Evolutionary conservation across 2,797 vertebrate genomes (phyloP), one percentile per base, ranked within the genome.

Genomic region (Melanogrammus aeglefinus): DNA sequence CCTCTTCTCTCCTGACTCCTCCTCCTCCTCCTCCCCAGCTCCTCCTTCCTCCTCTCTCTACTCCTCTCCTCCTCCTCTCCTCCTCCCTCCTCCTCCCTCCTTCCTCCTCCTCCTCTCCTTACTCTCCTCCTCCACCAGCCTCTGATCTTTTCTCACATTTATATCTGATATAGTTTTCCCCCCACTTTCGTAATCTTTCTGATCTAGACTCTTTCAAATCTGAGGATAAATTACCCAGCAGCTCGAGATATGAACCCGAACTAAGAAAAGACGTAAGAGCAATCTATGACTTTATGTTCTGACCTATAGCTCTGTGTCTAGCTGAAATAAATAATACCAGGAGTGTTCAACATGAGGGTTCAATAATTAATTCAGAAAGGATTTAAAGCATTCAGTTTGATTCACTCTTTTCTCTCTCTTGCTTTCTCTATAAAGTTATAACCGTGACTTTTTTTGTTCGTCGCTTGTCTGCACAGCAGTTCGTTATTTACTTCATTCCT

Each of bases 151-250:
- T 38, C 81, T 12, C n/a, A 29, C 27, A 27, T 51, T 6, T 75
- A 21, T 6, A 33, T n/a, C 1, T 36, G 31, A 33, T 33, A 2
- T 75, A 74, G 75, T 70, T 74, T 77, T 21, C 47, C 66, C 70
- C 29, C 35, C 39, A n/a, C 14, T 86, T 80, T 82, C 69, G 66
- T 24, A 85, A 71, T 86, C 80, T 77, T 77, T 88, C 78, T 83
- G 75, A 89, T 83, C 21, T 24, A n/a, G 2, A 57, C 51, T 21
- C 51, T 57, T 21, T 57, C 16, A n/a, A 18, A 57, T 57, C 51
- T 4, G 51, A 18, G 51, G 51, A 57, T 57, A 6, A 6, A 57
- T 57, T 21, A 57, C 21, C 51, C 51, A 57, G 51, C 51, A 21
- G 18, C 4, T 18, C 16, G 18, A 57, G 18, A 1, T 57, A 57